Conservation (phyloP, 1,140 invertebrate species). For the Cecropterus lyciades region DNA sequence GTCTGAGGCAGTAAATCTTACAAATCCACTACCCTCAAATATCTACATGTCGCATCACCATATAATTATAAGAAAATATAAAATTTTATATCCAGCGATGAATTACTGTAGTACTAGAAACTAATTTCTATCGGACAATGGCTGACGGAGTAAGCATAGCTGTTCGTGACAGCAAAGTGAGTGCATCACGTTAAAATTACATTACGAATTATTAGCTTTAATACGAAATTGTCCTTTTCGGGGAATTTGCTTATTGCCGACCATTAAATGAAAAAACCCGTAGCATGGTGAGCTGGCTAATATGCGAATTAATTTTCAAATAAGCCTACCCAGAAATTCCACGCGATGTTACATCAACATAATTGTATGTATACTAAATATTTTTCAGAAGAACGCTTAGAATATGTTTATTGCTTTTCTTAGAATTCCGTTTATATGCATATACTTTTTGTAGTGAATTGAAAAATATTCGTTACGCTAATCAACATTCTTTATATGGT, state of each 20-base stretch:
- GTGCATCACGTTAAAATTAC: conserved; percentile 16
- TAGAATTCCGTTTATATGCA: too few species aligned
- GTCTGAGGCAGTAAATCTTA: too few species aligned
- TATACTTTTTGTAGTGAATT: too few species aligned
- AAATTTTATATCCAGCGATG: too few species aligned
- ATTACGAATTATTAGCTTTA: conserved; percentile 5
- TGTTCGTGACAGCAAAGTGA: conserved; percentile 7
- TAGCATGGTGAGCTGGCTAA: background rate
- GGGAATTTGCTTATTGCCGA: conserved; percentile 12
- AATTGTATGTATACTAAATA: conserved; percentile 4
- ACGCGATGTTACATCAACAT: conserved; percentile 5
- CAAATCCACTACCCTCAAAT: too few species aligned
- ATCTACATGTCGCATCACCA: too few species aligned
- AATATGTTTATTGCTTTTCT: conserved; percentile 4
- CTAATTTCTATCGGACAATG: too few species aligned
- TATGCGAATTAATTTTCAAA: conserved; percentile 27
- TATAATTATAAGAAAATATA: too few species aligned
- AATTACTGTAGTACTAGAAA: too few species aligned
- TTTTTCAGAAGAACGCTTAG: background rate
- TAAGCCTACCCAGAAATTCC: conserved; percentile 18
- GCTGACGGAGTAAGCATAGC: too few species aligned
- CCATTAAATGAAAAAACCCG: conserved; percentile 23
- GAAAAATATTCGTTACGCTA: too few species aligned
- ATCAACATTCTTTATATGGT: too few species aligned
- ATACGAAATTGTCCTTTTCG: conserved; percentile 23